A percentile compares a stretch with the other conserved stretches of the same genome.
These are phyloP conservation scores for Thelaira solivaga DNA, from an alignment of 2,888 invertebrate genomes.

Conservation along the genomic window DNA sequence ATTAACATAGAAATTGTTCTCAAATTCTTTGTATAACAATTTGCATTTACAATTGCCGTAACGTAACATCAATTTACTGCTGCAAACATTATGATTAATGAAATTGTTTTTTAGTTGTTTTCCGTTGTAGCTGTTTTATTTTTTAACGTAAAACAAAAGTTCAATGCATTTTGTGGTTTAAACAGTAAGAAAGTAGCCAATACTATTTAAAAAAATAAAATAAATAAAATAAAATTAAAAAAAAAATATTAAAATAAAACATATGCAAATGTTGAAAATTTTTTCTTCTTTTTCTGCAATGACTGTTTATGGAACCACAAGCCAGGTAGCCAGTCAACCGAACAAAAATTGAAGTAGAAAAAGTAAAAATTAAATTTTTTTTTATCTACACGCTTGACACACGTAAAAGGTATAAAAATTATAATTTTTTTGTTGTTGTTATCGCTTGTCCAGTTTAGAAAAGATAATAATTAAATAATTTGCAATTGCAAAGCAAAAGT, in stretches of 20 bases:
- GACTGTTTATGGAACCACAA: slow-evolving; percentile 32
- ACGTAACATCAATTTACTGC: too few species aligned
- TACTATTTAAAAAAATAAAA: slow-evolving; percentile 1
- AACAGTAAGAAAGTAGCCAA: background rate
- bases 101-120: too few species aligned
- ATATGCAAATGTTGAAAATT: slow-evolving; percentile 2
- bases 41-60: too few species aligned
- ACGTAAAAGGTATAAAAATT: slow-evolving; percentile 42
- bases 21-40: too few species aligned
- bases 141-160: slow-evolving; percentile 22
- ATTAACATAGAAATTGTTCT: too few species aligned
- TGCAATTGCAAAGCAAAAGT: slow-evolving; percentile 46
- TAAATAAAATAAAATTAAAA: too few species aligned
- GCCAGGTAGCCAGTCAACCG: background rate
- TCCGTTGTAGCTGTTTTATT: too few species aligned
- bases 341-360: background rate
- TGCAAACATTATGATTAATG: too few species aligned
- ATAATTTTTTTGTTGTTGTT: slow-evolving; percentile 16
- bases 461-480: slow-evolving; percentile 45
- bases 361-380: too few species aligned
- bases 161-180: slow-evolving; percentile 44
- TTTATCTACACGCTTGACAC: slow-evolving; percentile 26
- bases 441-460: slow-evolving; percentile 14
- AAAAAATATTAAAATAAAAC: too few species aligned
- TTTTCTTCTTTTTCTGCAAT: background rate